Base-by-base conservation (phyloP, 2,113 vertebrate genomes). In the Sphaerodactylus townsendi region DNA sequence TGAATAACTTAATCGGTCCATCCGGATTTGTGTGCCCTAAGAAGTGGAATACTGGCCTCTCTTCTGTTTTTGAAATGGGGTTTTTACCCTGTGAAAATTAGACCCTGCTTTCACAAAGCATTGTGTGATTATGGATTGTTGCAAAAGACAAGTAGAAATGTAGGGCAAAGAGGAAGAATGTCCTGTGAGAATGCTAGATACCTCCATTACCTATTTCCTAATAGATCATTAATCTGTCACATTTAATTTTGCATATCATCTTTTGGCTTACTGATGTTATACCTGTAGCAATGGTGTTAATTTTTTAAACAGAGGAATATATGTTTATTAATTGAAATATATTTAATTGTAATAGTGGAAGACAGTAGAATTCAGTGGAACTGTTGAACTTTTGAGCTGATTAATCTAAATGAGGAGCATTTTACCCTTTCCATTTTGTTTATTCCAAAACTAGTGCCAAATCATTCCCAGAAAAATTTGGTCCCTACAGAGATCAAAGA, bases 31-130 rank as follows among this genome's bases (percentile, higher is more conserved):
- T 87, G 81, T 88, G 79, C 89, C 19, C 19, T 91, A 81, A 65
- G 87, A 84, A 89, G 75, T n/a, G 10, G 25, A 80, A 81, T 77
- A 84, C 72, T 89, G 87, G 86, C 79, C 44, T 46, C 23, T 90
- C 73, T 62, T 76, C 10, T 0, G 73, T 23, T 65, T 25, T 0
- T 79, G 30, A n/a, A 46, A 56, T 69, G 14, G 28, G 35, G 75
- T 5, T 28, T 79, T 23, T 44, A 28, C 48, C 73, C 76, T 89
- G 79, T 50, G 75, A 66, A 76, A 83, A 81, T 23, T 82, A 82
- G 77, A 84, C 68, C 59, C n/a, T 33, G 19, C 79, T 81, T 79
- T 48, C 59, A 83, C 2, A 69, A 44, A 70, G n/a, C 65, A 35
- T 59, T 10, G 5, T 10, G 62, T 81, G 68, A 11, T 77, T 50